These are phyloP conservation scores for Prunella himalayana DNA, from an alignment of 2,113 vertebrate species.

Conservation along the genomic window DNA sequence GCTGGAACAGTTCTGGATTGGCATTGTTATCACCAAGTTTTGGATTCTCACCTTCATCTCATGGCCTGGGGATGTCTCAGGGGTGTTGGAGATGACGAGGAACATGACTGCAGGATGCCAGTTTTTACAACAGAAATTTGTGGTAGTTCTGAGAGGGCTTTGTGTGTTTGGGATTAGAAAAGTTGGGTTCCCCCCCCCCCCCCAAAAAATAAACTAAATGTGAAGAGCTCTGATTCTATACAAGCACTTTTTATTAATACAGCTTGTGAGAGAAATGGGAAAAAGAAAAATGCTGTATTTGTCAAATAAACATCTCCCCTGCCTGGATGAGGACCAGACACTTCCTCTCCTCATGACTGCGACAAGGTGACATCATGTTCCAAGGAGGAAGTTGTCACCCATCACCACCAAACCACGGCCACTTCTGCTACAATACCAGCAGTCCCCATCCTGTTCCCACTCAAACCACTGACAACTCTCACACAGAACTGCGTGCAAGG, in stretches of 20 bases:
- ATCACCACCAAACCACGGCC: background rate
- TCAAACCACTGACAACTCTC: background rate
- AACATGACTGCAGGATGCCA: background rate
- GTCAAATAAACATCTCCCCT: background rate
- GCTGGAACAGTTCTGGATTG: background rate
- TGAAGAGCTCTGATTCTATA: background rate
- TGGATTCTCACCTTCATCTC: background rate
- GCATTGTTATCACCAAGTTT: background rate
- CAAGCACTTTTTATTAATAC: background rate
- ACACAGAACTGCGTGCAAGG: background rate
- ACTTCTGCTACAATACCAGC: background rate
- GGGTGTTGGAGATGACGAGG: background rate
- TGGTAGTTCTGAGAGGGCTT: background rate
- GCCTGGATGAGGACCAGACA: background rate
- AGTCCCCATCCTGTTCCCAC: background rate
- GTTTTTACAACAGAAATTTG: background rate
- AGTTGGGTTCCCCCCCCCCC: rapidly evolving
- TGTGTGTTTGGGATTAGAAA: background rate
- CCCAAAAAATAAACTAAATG: background rate
- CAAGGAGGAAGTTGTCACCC: background rate
- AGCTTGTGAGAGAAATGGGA: background rate
- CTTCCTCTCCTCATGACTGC: background rate
- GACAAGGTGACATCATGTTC: background rate
- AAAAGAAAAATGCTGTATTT: background rate
- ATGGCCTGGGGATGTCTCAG: rapidly evolving